Base-by-base conservation (phyloP, 2,888 invertebrate genomes). In the Drosophila testacea region DNA sequence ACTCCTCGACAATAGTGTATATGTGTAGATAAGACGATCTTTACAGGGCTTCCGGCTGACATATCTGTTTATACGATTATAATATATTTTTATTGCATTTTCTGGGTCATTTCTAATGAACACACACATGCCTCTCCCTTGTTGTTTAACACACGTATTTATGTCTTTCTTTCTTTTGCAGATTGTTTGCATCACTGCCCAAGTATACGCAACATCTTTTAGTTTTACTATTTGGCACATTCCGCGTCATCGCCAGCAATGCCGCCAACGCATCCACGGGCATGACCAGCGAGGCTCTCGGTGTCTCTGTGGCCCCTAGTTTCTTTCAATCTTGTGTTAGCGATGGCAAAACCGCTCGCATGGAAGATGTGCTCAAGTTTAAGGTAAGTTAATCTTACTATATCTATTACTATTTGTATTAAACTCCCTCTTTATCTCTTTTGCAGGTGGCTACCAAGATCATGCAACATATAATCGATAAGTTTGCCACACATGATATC, bases 311-410 rank as follows among this genome's bases (percentile, higher is more conserved):
- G 52, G 98, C 98, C 59, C 98, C 98, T 27, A 98, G 98, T 85
- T 97, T 98, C 93, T 98, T 98, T 94, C 98, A 98, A 93, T 97
- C 97, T 81, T 98, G 98, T 94, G 98, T 98, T 89, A 97, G 97
- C 89, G 97, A 98, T 93, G 98, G 98, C 74, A 97, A 98, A 94
- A 96, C 97, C 52, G 98, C 98, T 72, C 96, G 97, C 93, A 97
- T 98, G 96, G 98, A 98, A 94, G 98, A 98, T 93, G 97, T 98
- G 67, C 95, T 97, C 91, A 95, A 98, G 91, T 98, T 97, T 93
- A 98, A 98, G 96, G 97, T 97, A 93, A 93, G 93, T 74, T 2
- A 9, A 9, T 9, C 0, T 13, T 5, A 9, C 1, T 4, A 11
- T n/a, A 50, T 50, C 50, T 34, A 9, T 7, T 0, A 6, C 1